These are phyloP conservation scores for Brachionus rubens DNA, from an alignment of 1,140 invertebrate species.

Conservation along the genomic window DNA sequence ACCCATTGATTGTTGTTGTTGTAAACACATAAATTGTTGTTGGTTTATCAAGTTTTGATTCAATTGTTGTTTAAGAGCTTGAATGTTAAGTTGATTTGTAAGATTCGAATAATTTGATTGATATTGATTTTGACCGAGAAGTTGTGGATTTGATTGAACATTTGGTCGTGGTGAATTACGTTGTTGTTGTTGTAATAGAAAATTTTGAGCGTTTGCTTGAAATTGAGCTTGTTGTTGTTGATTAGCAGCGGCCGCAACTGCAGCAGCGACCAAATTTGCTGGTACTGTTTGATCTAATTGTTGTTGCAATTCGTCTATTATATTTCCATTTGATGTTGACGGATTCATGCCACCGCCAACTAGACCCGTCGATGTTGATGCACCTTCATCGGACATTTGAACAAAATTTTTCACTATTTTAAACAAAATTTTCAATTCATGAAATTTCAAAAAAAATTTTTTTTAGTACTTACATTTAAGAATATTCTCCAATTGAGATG, in stretches of 20 bases:
- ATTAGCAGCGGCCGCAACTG: neutral
- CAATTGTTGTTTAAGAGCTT: conserved; percentile 4
- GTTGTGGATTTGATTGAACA: neutral
- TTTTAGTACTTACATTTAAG: conserved; percentile 25
- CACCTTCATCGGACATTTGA: conserved; percentile 30
- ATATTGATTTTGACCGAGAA: neutral
- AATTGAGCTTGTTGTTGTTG: neutral
- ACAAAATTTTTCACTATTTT: conserved; percentile 36
- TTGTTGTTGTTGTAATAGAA: neutral
- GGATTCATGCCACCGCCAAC: no score
- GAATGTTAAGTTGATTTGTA: neutral
- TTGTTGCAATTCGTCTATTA: conserved; percentile 24
- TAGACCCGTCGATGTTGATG: conserved; percentile 1
- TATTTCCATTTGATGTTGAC: neutral
- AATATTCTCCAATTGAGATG: conserved; percentile 41
- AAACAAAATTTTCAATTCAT: no score
- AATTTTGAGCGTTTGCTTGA: no score
- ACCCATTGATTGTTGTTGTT: neutral
- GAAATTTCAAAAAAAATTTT: conserved; percentile 34
- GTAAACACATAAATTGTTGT: neutral
- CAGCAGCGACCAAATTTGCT: conserved; percentile 12
- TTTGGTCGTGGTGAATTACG: conserved; percentile 5
- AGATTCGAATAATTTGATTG: neutral
- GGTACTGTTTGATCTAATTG: conserved; percentile 39
- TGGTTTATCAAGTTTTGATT: neutral